phyloP scores from a whole-genome alignment of 2,113 vertebrate species.

The Rostratula benghalensis region DNA sequence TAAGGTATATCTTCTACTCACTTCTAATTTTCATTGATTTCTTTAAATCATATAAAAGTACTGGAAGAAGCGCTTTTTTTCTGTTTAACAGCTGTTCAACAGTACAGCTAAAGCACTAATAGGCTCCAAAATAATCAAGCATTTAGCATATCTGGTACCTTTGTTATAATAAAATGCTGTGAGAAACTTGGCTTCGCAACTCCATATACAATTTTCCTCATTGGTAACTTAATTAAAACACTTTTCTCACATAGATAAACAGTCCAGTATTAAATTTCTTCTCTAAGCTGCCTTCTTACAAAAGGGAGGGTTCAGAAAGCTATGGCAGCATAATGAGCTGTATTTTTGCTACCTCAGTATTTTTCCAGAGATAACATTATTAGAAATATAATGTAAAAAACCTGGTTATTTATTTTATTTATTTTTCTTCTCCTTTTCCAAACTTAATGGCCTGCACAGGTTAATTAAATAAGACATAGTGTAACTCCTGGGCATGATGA shows the following conservation, averaged over 20 bases:
- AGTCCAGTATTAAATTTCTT: neutral
- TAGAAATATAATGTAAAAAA: neutral
- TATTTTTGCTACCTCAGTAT: neutral
- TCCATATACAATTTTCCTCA: neutral
- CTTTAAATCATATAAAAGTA: conserved; percentile 24
- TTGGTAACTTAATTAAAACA: neutral
- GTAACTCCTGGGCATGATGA: neutral
- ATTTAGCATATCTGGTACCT: neutral
- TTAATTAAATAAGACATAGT: neutral
- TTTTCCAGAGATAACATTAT: neutral
- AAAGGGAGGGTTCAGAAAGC: neutral
- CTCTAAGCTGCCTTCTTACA: neutral
- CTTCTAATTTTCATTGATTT: conserved; percentile 31
- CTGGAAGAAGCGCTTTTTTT: neutral
- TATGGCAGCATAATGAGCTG: neutral
- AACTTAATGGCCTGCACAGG: neutral
- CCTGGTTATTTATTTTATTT: neutral
- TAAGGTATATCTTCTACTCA: conserved; percentile 82
- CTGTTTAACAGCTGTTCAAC: neutral
- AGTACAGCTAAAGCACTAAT: conserved; percentile 14
- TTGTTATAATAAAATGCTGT: conserved; percentile 14
- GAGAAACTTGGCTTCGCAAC: conserved; percentile 32
- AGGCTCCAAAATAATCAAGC: conserved; percentile 10
- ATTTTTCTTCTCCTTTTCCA: neutral
- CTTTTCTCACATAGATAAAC: neutral